phyloP scores from a whole-genome alignment of 1,140 invertebrate genomes.

The Protaetia brevitarsis region DNA sequence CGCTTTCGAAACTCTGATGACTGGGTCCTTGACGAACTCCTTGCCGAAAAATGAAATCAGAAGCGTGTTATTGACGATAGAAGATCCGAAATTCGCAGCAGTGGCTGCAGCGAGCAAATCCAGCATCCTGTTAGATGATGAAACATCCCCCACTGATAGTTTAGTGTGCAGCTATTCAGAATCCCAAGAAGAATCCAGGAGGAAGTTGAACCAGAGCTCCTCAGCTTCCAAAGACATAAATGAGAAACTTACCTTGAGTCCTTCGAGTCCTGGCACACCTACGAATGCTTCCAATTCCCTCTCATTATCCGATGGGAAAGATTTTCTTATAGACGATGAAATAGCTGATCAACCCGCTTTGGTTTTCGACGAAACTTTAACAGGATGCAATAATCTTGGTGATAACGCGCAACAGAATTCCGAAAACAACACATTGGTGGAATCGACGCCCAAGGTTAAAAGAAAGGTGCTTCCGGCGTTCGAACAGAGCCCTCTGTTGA shows the following conservation, averaged over 20 bases:
- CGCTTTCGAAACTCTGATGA: slow-evolving; percentile 42
- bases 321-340: slow-evolving; percentile 83
- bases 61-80: slow-evolving; percentile 57
- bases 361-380: slow-evolving; percentile 64
- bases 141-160: slow-evolving; percentile 77
- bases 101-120: slow-evolving; percentile 59
- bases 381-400: slow-evolving; percentile 37
- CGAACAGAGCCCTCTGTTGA: slow-evolving; percentile 46
- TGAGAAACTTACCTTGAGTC: slow-evolving; percentile 46
- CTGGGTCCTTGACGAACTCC: slow-evolving; percentile 35
- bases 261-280: slow-evolving; percentile 66
- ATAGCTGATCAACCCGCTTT: slow-evolving; percentile 83
- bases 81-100: slow-evolving; percentile 73
- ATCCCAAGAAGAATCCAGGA: slow-evolving; percentile 51
- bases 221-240: slow-evolving; percentile 47
- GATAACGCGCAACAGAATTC: slow-evolving; percentile 38
- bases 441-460: slow-evolving; percentile 33
- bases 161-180: slow-evolving; percentile 69
- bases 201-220: slow-evolving; percentile 45
- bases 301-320: slow-evolving; percentile 66
- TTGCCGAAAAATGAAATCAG: slow-evolving; percentile 35
- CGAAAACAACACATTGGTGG: slow-evolving; percentile 40
- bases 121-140: slow-evolving; percentile 39
- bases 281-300: slow-evolving; percentile 72
- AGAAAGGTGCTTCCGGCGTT: slow-evolving; percentile 22